phyloP scores from a whole-genome alignment of 2,113 vertebrate genomes.

The Salminus brasiliensis region DNA sequence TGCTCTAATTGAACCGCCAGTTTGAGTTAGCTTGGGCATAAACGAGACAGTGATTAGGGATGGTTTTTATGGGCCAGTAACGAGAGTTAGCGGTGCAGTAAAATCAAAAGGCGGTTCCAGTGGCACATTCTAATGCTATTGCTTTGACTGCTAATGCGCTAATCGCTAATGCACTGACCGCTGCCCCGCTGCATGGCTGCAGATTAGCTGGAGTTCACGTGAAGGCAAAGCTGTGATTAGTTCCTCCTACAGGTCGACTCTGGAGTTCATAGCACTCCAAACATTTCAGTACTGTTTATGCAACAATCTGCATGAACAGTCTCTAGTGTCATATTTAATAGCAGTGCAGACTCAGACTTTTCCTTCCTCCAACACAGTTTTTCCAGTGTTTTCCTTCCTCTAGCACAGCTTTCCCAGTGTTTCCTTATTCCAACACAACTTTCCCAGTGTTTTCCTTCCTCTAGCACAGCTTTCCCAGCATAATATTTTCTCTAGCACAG shows the following conservation, averaged over 20 bases:
- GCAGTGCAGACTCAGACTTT: no score
- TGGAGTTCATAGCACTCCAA: not conserved
- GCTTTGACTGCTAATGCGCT: not conserved
- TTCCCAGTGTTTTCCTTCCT: no score
- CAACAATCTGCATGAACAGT: no score
- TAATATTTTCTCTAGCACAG: no score
- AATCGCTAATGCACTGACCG: not conserved
- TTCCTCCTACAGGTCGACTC: not conserved
- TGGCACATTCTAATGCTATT: not conserved
- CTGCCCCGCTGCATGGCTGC: not conserved
- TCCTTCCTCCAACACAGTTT: no score
- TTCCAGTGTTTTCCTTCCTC: no score
- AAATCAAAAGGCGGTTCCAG: constrained; percentile 18
- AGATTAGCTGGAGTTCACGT: not conserved
- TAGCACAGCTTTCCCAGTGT: no score
- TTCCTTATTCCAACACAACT: no score
- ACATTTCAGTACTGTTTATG: no score
- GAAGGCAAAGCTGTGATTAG: not conserved
- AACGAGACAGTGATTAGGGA: constrained; percentile 20
- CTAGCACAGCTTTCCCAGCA: no score
- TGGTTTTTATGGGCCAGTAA: constrained; percentile 29
- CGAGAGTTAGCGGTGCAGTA: constrained; percentile 6
- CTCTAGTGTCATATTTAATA: no score
- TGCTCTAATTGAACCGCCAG: constrained; percentile 47
- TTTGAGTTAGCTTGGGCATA: constrained; percentile 35